These are phyloP conservation scores for Oophaga sylvatica DNA, from an alignment of 2,797 vertebrate genomes.

Conservation along the genomic window DNA sequence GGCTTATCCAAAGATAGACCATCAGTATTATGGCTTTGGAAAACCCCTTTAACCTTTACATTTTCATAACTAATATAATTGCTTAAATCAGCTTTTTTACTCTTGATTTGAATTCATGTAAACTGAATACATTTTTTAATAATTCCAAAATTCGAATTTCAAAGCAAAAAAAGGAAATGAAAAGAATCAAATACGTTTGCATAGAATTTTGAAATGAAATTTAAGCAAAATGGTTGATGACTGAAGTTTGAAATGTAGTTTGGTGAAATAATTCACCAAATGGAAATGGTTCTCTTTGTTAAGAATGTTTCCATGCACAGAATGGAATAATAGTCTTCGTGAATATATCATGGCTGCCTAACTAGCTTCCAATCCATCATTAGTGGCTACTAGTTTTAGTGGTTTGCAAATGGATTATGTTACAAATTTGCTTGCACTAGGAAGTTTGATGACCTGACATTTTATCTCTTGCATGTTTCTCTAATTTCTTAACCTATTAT, in stretches of 20 bases:
- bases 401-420: conserved; percentile 48
- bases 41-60: no score
- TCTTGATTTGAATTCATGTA: not conserved
- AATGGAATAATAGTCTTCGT: conserved; percentile 49
- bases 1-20: no score
- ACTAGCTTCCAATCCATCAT: conserved; percentile 42
- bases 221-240: conserved; percentile 32
- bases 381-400: conserved; percentile 42
- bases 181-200: not conserved
- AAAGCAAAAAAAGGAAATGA: not conserved
- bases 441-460: conserved; percentile 41
- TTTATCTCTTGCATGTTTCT: conserved; percentile 46
- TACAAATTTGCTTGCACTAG: conserved; percentile 50
- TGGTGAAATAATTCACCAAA: conserved; percentile 28
- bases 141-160: not conserved
- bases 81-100: not conserved
- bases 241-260: conserved; percentile 50
- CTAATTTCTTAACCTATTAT: conserved; percentile 19
- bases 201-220: not conserved
- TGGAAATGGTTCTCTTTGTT: conserved; percentile 38
- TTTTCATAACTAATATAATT: no score
- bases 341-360: conserved; percentile 44
- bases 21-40: no score
- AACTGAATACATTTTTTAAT: not conserved
- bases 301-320: conserved; percentile 52